Evolutionary conservation across 2,113 vertebrate species (phyloP), one percentile per base, ranked within the genome.

Genomic region (Colossoma macropomum): DNA sequence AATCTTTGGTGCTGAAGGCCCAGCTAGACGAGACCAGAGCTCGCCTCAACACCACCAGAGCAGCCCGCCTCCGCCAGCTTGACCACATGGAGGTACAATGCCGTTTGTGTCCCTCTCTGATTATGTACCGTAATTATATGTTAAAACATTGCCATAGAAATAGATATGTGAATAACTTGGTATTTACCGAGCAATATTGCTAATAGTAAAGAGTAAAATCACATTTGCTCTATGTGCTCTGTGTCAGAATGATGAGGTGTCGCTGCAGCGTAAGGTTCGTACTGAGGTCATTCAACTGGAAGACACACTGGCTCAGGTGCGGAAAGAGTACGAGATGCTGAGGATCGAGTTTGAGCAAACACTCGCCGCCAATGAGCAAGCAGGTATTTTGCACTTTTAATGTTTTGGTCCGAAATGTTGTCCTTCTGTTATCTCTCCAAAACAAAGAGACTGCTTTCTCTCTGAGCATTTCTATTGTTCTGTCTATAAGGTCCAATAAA

Each of bases 231-330:
- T 88, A 16, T 79, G 59, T 81, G 32, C 41, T 4, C 10, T 81
- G 50, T 88, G 10, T 86, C 11, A 99, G 98, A 96, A 98, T 59
- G 98, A 99, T 3, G 98, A 99, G 77, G 96, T 99, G 65, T 93
- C 96, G 73, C 95, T 99, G 70, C 98, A 99, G 89, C 97, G 98
- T 91, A 99, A 99, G 66, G 93, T 99, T 3, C 96, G 97, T 9
- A 99, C 97, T 0, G 98, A 99, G 85, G 97, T 99, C 21, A 99
- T 99, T 88, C 97, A 99, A 92, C 91, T 99, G n/a, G 98, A 99
- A 87, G 98, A 99, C 83, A 99, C 97, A 0, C 90, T 99, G 86
- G 98, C 97, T 50, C 98, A 99, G 89, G 98, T 99, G 80, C 95
- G 96, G 86, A 99, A 99, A 91, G 97, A 99, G 81, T 99, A 99